Conservation (phyloP, 2,113 vertebrate genomes). For the Donacobius atricapilla region DNA sequence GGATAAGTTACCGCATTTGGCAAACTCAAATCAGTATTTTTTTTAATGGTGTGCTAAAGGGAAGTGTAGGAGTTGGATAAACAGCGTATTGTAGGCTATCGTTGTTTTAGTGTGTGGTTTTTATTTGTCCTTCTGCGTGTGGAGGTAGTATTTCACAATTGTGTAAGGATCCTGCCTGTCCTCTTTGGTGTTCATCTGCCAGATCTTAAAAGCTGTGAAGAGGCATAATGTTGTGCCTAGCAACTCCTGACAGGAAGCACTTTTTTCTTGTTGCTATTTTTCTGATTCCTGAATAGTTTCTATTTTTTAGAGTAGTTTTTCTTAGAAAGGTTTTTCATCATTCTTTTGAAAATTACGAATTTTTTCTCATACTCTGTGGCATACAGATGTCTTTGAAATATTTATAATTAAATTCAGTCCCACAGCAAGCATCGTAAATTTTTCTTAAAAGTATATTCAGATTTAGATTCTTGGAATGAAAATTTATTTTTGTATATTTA, state of each 20-base stretch:
- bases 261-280: background rate
- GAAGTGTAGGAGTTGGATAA: background rate
- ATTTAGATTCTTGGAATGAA: background rate
- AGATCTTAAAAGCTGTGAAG: background rate
- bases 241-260: background rate
- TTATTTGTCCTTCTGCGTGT: background rate
- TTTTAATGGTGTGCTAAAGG: background rate
- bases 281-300: background rate
- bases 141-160: background rate
- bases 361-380: background rate
- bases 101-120: background rate
- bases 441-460: background rate
- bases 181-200: background rate
- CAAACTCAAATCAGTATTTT: background rate
- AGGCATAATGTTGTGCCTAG: accelerated
- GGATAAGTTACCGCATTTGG: background rate
- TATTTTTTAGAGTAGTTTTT: background rate
- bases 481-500: background rate
- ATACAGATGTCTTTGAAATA: background rate
- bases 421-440: background rate
- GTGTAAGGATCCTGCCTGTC: background rate
- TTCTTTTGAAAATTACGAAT: background rate
- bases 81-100: background rate
- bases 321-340: background rate
- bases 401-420: background rate